Percentiles rank a stretch among this genome's conserved stretches.
Conservation (phyloP, 1,140 invertebrate genomes). For the Heliothis subflexa region DNA sequence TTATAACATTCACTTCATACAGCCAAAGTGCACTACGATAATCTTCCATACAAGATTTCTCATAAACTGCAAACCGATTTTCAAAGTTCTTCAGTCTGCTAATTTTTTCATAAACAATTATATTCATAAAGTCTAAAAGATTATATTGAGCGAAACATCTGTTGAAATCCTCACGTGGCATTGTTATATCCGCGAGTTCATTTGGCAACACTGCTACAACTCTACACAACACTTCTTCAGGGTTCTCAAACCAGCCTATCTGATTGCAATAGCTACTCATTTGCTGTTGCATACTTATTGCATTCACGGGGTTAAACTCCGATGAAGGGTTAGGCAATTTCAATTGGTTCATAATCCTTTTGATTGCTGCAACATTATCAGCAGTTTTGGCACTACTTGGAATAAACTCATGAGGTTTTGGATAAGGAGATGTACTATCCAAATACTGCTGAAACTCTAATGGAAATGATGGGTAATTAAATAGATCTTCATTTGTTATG, state of each 20-base stretch:
- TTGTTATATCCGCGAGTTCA: constrained; percentile 65
- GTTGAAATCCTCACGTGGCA: constrained; percentile 66
- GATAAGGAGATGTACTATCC: constrained; percentile 72
- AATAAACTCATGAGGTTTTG: constrained; percentile 83
- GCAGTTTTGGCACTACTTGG: constrained; percentile 71
- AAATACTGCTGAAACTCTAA: constrained; percentile 79
- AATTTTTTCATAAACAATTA: constrained; percentile 84
- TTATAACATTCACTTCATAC: constrained; percentile 67
- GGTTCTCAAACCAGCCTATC: constrained; percentile 80
- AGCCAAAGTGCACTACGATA: constrained; percentile 80
- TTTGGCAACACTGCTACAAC: constrained; percentile 75
- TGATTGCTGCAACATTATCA: constrained; percentile 72
- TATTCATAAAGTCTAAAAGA: constrained; percentile 79
- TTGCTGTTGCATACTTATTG: constrained; percentile 70
- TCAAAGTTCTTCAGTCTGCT: constrained; percentile 74
- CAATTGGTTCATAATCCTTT: constrained; percentile 74
- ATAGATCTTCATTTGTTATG: constrained; percentile 85
- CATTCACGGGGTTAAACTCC: constrained; percentile 64
- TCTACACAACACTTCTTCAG: constrained; percentile 79
- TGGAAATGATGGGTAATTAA: constrained; percentile 80
- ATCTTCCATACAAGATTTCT: constrained; percentile 69
- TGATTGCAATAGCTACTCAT: constrained; percentile 79
- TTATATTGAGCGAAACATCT: constrained; percentile 72
- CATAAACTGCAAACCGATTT: constrained; percentile 77
- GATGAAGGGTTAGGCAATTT: constrained; percentile 68